phyloP scores from a whole-genome alignment of 2,888 invertebrate genomes.

The Pherbina coryleti region DNA sequence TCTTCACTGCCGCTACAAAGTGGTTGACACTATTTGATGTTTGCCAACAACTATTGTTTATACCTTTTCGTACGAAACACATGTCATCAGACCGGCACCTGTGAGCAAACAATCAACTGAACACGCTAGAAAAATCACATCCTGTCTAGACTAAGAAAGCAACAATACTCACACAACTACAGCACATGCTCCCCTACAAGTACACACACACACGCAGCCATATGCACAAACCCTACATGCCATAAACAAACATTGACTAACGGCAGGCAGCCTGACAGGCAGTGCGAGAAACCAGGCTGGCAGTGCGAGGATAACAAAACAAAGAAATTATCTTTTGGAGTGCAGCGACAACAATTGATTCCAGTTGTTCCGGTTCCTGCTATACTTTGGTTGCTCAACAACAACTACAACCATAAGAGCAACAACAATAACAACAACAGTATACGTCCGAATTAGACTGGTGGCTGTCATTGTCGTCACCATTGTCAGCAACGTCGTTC shows the following conservation, averaged over 20 bases:
- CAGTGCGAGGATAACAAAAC: background rate
- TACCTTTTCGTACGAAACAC: background rate
- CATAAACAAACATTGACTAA: background rate
- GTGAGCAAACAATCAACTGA: slow-evolving; percentile 20
- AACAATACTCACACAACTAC: background rate
- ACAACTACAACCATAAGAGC: too few relatives aligned
- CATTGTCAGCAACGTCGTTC: background rate
- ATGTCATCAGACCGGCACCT: slow-evolving; percentile 21
- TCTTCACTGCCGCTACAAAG: background rate
- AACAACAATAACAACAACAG: background rate
- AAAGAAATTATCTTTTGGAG: slow-evolving; percentile 31
- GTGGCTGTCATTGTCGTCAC: background rate
- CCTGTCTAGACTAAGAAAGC: slow-evolving; percentile 35
- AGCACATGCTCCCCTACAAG: background rate
- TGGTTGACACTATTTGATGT: background rate
- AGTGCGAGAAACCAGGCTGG: background rate
- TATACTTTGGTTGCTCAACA: background rate
- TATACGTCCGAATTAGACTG: background rate
- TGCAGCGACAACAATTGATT: slow-evolving; percentile 16
- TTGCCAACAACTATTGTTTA: slow-evolving; percentile 16
- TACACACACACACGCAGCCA: background rate
- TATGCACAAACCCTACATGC: background rate
- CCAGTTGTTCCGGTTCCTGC: too few relatives aligned
- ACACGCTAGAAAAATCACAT: slow-evolving; percentile 31
- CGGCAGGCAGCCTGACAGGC: background rate